Conservation (phyloP, 1,140 invertebrate species). For the Tachypleus tridentatus region DNA sequence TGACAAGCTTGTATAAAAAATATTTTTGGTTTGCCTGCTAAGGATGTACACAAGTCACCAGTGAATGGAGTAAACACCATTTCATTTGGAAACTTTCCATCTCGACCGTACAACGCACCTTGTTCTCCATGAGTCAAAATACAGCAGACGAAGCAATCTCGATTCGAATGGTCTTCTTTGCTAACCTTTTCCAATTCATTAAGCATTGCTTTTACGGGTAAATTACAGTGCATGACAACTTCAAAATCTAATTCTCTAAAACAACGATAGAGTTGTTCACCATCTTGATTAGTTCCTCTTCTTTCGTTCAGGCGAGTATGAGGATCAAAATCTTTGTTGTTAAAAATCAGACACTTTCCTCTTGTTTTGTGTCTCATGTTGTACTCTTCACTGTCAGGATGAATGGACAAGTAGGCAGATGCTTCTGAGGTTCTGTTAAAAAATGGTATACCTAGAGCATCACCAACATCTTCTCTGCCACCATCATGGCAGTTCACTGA, state of each 20-base stretch:
- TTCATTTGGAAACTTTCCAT: constrained; percentile 43
- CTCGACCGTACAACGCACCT: constrained; percentile 72
- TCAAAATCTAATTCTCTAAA: constrained; percentile 34
- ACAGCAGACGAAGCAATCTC: constrained; percentile 63
- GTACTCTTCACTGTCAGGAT: constrained; percentile 38
- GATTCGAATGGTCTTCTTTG: constrained; percentile 55
- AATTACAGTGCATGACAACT: constrained; percentile 39
- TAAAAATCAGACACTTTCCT: constrained; percentile 76
- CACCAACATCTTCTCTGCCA: too few species aligned
- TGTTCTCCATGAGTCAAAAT: constrained; percentile 83
- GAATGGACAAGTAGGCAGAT: not conserved
- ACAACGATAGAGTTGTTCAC: constrained; percentile 26
- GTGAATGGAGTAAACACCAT: constrained; percentile 72
- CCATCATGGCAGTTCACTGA: too few species aligned
- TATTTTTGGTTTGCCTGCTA: constrained; percentile 88
- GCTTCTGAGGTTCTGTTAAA: too few species aligned
- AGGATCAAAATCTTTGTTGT: constrained; percentile 52
- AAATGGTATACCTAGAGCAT: too few species aligned
- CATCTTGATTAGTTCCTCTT: constrained; percentile 38
- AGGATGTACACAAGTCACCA: constrained; percentile 63
- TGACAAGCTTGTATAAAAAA: constrained; percentile 86
- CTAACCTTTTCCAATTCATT: constrained; percentile 48
- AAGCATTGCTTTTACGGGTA: constrained; percentile 48
- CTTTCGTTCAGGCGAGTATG: constrained; percentile 29
- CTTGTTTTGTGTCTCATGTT: constrained; percentile 73